Conservation (phyloP, 2,888 invertebrate species). For the Oligia latruncula region DNA sequence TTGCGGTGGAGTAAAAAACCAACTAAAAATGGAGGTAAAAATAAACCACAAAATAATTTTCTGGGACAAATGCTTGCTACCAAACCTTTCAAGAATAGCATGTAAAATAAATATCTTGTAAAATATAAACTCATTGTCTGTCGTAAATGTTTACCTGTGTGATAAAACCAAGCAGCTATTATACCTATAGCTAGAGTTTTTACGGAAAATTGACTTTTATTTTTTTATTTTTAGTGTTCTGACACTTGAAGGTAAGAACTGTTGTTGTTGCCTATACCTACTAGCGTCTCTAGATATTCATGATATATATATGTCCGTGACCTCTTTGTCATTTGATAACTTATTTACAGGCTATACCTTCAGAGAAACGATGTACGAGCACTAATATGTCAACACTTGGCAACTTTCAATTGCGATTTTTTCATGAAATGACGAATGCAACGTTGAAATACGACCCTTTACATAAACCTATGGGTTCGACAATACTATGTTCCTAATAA, state of each 20-base stretch:
- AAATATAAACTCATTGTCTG: constrained; percentile 34
- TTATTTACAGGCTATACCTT: background rate
- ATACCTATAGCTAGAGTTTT: background rate
- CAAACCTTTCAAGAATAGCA: constrained; percentile 14
- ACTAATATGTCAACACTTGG: no score
- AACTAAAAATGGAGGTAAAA: constrained; percentile 24
- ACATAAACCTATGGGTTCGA: no score
- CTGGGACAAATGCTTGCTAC: constrained; percentile 16
- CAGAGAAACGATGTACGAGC: background rate
- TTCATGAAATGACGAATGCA: no score
- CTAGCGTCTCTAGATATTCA: constrained; percentile 11
- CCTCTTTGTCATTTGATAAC: no score
- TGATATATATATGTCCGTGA: background rate
- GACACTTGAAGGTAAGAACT: background rate
- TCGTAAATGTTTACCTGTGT: constrained; percentile 30
- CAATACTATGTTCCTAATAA: no score
- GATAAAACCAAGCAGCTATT: constrained; percentile 7
- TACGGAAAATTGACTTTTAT: constrained; percentile 1
- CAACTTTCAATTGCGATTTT: no score
- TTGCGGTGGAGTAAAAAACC: constrained; percentile 13
- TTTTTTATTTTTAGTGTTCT: constrained; percentile 16
- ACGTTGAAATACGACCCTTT: no score
- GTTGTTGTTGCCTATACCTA: background rate
- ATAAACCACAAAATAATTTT: constrained; percentile 13
- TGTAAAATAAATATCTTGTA: constrained; percentile 20